Evolutionary conservation across 1,140 invertebrate genomes (phyloP).

Genomic region (Apis mellifera): DNA sequence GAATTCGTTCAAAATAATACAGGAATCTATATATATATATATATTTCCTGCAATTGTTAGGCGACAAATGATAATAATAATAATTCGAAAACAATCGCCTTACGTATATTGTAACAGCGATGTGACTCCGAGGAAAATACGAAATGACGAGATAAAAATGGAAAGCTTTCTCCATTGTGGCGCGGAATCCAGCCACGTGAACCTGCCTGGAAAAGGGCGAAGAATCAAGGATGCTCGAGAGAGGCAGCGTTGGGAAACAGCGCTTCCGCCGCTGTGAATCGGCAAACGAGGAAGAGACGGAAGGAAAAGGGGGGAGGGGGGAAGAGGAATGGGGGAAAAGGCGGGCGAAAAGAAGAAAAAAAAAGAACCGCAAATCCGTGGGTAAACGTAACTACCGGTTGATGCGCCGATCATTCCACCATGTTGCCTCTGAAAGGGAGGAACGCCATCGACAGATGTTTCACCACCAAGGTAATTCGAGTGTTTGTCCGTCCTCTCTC

Average conservation of each 20-base stretch:
- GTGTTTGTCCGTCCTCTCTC: conserved; percentile 69
- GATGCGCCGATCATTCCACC: conserved; percentile 81
- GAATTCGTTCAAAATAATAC: too few relatives aligned
- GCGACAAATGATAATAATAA: too few relatives aligned
- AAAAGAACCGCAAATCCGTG: conserved; percentile 80
- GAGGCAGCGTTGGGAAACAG: neutral
- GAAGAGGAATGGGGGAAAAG: conserved; percentile 43
- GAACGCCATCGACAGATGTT: conserved; percentile 79
- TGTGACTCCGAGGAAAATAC: too few relatives aligned
- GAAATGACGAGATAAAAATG: neutral
- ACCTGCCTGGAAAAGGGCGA: conserved; percentile 33
- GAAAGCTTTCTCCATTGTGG: neutral
- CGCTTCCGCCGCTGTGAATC: conserved; percentile 23
- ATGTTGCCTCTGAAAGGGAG: conserved; percentile 77
- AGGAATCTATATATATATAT: too few relatives aligned
- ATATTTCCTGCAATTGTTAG: too few relatives aligned
- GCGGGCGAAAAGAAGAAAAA: conserved; percentile 43
- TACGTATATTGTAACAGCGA: too few relatives aligned
- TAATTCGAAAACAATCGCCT: too few relatives aligned
- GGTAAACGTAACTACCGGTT: conserved; percentile 79
- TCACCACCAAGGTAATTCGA: conserved; percentile 72
- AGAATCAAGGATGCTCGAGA: conserved; percentile 28
- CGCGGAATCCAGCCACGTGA: neutral
- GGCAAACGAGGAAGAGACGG: conserved; percentile 25
- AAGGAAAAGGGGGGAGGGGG: conserved; percentile 36